Percentiles rank a stretch among this genome's conserved stretches.
These are phyloP conservation scores for Chelonus insularis DNA, from an alignment of 1,140 invertebrate genomes.

Conservation along the genomic window DNA sequence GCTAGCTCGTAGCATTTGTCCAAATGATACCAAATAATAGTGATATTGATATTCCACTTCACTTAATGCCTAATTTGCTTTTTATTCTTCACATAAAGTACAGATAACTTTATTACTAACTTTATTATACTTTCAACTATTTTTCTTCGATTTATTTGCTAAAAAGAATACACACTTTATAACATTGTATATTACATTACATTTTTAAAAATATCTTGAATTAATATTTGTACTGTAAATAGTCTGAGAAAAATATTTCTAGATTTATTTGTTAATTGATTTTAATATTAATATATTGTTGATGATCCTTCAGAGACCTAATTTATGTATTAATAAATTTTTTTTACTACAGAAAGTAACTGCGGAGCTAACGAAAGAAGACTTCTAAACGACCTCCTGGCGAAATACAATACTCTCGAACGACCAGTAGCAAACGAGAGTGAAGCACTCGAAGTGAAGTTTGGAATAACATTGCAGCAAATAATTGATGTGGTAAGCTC, in stretches of 20 bases:
- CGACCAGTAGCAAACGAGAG: slow-evolving; percentile 95
- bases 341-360: slow-evolving; percentile 68
- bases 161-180: too few relatives aligned
- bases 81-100: slow-evolving; percentile 10
- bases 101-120: too few relatives aligned
- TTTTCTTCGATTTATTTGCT: too few relatives aligned
- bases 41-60: background rate
- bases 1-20: background rate
- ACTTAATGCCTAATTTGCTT: slow-evolving; percentile 25
- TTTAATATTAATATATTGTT: too few relatives aligned
- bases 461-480: slow-evolving; percentile 95
- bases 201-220: too few relatives aligned
- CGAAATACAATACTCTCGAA: slow-evolving; percentile 94
- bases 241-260: too few relatives aligned
- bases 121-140: too few relatives aligned
- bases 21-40: slow-evolving; percentile 5
- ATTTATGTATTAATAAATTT: slow-evolving; percentile 24
- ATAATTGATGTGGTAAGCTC: slow-evolving; percentile 97
- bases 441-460: slow-evolving; percentile 88
- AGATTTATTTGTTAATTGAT: too few relatives aligned
- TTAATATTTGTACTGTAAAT: too few relatives aligned
- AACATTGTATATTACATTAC: too few relatives aligned
- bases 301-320: too few relatives aligned
- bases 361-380: slow-evolving; percentile 88
- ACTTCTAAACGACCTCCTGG: slow-evolving; percentile 83